Base-by-base conservation (phyloP, 2,888 invertebrate species). In the Camponotus fellah region DNA sequence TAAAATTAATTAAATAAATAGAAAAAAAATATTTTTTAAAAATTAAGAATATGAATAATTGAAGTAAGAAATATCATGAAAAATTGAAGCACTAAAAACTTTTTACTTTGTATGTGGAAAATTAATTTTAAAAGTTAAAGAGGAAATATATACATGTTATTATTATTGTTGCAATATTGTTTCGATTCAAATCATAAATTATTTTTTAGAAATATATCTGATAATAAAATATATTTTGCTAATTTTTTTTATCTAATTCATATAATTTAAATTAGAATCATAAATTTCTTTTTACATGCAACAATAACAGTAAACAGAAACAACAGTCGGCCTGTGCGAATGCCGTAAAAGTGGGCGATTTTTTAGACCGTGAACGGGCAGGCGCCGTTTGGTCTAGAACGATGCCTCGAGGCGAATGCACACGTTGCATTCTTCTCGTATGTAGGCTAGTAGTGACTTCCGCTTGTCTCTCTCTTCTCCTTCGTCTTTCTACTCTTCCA, bases 371-470 rank as follows among this genome's bases (percentile, higher is more conserved):
- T 84, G 79, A 83, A 83, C 58, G 64, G 58, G 37, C 40, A n/a
- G 43, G 21, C 80, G 53, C 56, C 56, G 17, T 37, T 77, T 66
- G 32, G 64, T 65, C 12, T 43, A 65, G 62, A 65, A 40, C 66
- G 40, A n/a, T 64, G 32, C 76, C 68, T 74, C 75, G 65, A 77
- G 49, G 66, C 68, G 40, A 79, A 79, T 62, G 58, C 49, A 79
- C 71, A 37, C 58, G 40, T 71, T 80, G 72, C 74, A 83, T 74
- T 82, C 64, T 75, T 72, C 79, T 56, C 69, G 49, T 87, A 90
- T 87, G 79, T 90, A 83, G 90, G 88, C 71, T 86, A 87, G 88
- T 90, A 83, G 87, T 87, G 49, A 83, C 66, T 86, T 71, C 85
- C 77, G 83, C 68, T 82, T 83, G 81, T 62, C 32, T 40, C 12